phyloP scores from a whole-genome alignment of 2,888 invertebrate species.

The Drosophila meridionalis region DNA sequence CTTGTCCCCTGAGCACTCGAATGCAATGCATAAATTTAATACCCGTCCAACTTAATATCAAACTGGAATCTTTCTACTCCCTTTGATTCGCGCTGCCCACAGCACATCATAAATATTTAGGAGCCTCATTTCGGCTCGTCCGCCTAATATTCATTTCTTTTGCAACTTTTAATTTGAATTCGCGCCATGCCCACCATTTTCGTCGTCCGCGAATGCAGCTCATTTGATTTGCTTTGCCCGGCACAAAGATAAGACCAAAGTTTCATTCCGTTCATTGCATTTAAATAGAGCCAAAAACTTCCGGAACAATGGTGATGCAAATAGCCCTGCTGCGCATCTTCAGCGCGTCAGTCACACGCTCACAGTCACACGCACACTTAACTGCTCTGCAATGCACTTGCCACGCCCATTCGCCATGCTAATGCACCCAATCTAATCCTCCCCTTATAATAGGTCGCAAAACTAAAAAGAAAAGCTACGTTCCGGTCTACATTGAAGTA shows the following conservation, averaged over 20 bases:
- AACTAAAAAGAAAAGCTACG: conserved; percentile 79
- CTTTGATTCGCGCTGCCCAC: conserved; percentile 53
- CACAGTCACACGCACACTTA: conserved; percentile 49
- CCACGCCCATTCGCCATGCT: conserved; percentile 44
- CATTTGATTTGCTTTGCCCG: conserved; percentile 67
- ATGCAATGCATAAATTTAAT: conserved; percentile 69
- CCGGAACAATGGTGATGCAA: conserved; percentile 59
- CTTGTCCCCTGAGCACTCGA: conserved; percentile 24
- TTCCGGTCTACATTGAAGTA: conserved; percentile 82
- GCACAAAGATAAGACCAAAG: conserved; percentile 63
- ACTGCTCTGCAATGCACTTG: conserved; percentile 23
- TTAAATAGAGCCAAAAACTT: conserved; percentile 66
- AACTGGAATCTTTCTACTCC: conserved; percentile 64
- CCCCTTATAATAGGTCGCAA: conserved; percentile 48
- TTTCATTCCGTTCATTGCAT: conserved; percentile 76
- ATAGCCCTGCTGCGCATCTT: conserved; percentile 48
- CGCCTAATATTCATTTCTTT: conserved; percentile 75
- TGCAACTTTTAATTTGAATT: conserved; percentile 79
- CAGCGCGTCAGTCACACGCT: conserved; percentile 63
- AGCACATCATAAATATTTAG: conserved; percentile 82
- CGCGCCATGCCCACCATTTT: conserved; percentile 23
- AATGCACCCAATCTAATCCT: conserved; percentile 30
- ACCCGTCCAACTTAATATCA: conserved; percentile 75
- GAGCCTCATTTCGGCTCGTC: conserved; percentile 68
- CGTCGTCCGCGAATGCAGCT: conserved; percentile 43